These are phyloP conservation scores for Syngnathus acus DNA, from an alignment of 2,797 vertebrate genomes.

Conservation along the genomic window DNA sequence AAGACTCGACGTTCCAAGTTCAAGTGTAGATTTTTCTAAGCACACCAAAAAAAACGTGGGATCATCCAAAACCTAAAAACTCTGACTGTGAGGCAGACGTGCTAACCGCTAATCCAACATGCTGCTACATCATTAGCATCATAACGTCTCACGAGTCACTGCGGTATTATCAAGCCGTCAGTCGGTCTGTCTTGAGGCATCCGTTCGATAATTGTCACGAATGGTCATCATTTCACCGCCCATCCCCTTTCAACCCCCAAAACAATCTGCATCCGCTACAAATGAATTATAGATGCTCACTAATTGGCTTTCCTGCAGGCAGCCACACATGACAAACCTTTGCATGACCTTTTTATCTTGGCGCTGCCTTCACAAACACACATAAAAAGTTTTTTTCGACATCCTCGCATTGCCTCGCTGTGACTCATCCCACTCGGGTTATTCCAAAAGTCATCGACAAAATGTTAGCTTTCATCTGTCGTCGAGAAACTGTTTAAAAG, in stretches of 20 bases:
- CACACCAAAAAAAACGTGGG: too few relatives aligned
- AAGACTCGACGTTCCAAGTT: too few relatives aligned
- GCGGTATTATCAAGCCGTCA: background rate
- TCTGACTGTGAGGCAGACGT: background rate
- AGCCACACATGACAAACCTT: constrained; percentile 17
- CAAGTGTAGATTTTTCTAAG: too few relatives aligned
- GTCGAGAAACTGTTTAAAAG: background rate
- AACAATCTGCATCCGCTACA: constrained; percentile 36
- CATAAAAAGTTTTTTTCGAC: background rate
- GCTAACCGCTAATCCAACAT: background rate
- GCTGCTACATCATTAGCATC: background rate
- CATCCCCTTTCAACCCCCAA: constrained; percentile 2
- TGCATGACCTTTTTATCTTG: constrained; percentile 14
- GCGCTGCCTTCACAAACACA: constrained; percentile 2
- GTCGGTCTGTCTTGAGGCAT: background rate
- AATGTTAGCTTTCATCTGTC: background rate
- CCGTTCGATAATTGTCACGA: background rate
- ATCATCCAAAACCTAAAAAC: too few relatives aligned
- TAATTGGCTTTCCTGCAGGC: constrained; percentile 47
- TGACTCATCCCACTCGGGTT: background rate
- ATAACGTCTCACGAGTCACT: background rate
- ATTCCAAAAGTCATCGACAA: background rate
- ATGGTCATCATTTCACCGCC: background rate
- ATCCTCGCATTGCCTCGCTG: background rate
- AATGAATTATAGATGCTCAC: constrained; percentile 61